phyloP scores from a whole-genome alignment of 1,140 invertebrate species.

The Anthonomus grandis region DNA sequence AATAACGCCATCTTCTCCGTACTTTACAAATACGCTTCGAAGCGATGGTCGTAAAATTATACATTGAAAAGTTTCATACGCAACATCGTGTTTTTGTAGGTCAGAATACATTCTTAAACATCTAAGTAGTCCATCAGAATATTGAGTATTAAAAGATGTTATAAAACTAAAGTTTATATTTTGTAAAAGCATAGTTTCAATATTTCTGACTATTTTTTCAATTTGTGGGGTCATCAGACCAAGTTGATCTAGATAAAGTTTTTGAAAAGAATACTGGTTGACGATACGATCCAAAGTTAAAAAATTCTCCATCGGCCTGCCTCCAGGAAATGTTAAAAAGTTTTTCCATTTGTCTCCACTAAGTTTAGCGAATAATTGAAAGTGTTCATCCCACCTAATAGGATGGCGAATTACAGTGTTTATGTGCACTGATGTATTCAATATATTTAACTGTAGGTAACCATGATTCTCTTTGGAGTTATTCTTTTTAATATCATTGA shows the following conservation, averaged over 20 bases:
- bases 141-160: slow-evolving; percentile 55
- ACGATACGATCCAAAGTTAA: slow-evolving; percentile 52
- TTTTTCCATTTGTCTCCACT: too few species aligned
- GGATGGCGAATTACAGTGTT: slow-evolving; percentile 37
- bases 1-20: slow-evolving; percentile 61
- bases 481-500: slow-evolving; percentile 33
- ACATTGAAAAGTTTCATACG: slow-evolving; percentile 67
- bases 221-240: slow-evolving; percentile 51
- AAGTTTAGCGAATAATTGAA: too few species aligned
- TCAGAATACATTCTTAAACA: slow-evolving; percentile 66
- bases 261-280: slow-evolving; percentile 62
- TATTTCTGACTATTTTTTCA: slow-evolving; percentile 48
- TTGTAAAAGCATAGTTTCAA: slow-evolving; percentile 56
- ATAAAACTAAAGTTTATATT: slow-evolving; percentile 62
- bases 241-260: slow-evolving; percentile 61
- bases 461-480: slow-evolving; percentile 32
- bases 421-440: slow-evolving; percentile 34
- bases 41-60: slow-evolving; percentile 71
- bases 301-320: slow-evolving; percentile 29
- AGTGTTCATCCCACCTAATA: too few species aligned
- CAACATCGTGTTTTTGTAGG: slow-evolving; percentile 64
- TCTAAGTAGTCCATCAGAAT: slow-evolving; percentile 56
- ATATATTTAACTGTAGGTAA: slow-evolving; percentile 35
- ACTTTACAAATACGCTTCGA: slow-evolving; percentile 70
- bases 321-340: slow-evolving; percentile 19